Conservation (phyloP, 2,113 vertebrate genomes). For the Erythrolamprus reginae region DNA sequence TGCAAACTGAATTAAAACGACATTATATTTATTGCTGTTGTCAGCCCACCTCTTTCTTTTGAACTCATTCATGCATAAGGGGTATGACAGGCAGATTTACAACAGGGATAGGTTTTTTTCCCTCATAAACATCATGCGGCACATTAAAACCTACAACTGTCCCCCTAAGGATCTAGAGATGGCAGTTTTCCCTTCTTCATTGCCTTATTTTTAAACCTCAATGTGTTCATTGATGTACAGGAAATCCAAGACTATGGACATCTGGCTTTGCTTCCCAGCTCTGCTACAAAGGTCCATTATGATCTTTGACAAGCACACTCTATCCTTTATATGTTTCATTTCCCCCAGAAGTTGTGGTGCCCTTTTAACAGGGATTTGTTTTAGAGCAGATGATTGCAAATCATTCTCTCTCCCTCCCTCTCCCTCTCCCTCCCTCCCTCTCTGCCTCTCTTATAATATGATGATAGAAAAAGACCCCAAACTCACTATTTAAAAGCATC, state of each 20-base stretch:
- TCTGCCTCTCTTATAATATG: not conserved
- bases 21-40: not conserved
- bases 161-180: constrained; percentile 4
- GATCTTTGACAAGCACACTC: constrained; percentile 1
- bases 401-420: not conserved
- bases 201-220: constrained; percentile 16
- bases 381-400: not conserved
- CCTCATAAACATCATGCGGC: not conserved
- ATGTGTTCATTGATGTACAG: constrained; percentile 21
- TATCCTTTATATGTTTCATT: constrained; percentile 20
- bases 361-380: constrained; percentile 1
- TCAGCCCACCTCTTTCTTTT: not conserved
- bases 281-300: constrained; percentile 17
- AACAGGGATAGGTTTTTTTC: not conserved
- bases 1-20: not conserved
- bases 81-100: constrained; percentile 5
- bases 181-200: not conserved
- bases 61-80: not conserved
- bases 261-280: constrained; percentile 26
- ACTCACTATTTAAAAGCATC: not conserved
- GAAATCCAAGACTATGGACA: constrained; percentile 27
- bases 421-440: not conserved
- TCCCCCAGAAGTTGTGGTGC: constrained; percentile 3
- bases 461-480: not conserved
- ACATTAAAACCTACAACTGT: not conserved